A percentile compares a stretch with the other conserved stretches of the same genome.
phyloP scores from a whole-genome alignment of 2,888 invertebrate genomes.

The Pseudococcus longispinus region DNA sequence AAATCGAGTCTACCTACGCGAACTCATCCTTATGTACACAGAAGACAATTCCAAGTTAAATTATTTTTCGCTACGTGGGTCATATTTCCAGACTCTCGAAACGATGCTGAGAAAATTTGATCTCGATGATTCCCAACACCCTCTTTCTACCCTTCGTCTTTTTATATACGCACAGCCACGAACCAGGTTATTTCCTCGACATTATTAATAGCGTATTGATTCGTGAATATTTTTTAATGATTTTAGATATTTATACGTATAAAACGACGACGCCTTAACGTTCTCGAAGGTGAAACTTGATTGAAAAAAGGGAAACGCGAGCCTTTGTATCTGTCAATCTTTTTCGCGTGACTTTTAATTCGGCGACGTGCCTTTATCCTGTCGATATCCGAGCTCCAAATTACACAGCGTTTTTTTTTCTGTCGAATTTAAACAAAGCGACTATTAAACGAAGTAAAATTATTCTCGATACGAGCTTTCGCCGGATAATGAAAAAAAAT shows the following conservation, averaged over 20 bases:
- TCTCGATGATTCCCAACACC: background rate
- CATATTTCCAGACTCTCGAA: background rate
- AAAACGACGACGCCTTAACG: background rate
- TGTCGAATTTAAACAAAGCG: background rate
- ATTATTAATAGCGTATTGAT: background rate
- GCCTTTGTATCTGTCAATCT: conserved; percentile 4
- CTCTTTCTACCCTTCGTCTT: background rate
- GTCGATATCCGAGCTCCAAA: background rate
- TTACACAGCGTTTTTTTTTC: background rate
- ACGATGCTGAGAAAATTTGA: background rate
- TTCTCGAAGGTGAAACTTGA: background rate
- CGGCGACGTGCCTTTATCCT: background rate
- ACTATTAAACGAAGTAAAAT: background rate
- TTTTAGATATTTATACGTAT: background rate
- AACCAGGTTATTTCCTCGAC: background rate
- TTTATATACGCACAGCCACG: background rate
- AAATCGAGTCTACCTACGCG: background rate
- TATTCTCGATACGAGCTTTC: background rate
- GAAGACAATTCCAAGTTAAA: background rate
- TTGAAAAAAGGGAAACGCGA: background rate
- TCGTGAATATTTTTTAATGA: background rate
- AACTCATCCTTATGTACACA: background rate
- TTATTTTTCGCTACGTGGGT: conserved; percentile 7
- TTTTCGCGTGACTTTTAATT: conserved; percentile 18
- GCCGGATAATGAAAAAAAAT: background rate